Base-by-base conservation (phyloP, 2,888 invertebrate genomes). In the Sesia apiformis region DNA sequence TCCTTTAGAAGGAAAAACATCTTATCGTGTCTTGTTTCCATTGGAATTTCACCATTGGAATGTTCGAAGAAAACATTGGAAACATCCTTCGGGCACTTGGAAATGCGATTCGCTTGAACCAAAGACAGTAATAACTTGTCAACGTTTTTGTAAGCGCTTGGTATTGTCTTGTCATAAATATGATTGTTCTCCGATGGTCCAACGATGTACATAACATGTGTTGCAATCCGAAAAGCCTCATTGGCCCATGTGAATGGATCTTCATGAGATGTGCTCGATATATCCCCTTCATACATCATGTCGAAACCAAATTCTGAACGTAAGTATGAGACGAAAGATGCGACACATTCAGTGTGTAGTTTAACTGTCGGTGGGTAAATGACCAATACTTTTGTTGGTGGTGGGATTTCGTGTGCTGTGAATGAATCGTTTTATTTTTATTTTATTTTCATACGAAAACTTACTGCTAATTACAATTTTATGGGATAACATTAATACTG, bases 211-310 rank as follows among this genome's bases (percentile, higher is more conserved):
- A 88, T 63, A 0, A 87, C 60, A 43, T 88, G 84, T 0, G 84
- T 76, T 3, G 83, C 71, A 0, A 76, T 60, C 23, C 69, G 60
- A 62, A 84, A 79, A 0, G 85, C 79, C 40, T 85, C 84, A 3
- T 76, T 70, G 0, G 84, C 85, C 89, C 89, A 89, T 3, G 78
- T 66, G 65, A 72, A 81, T 0, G 89, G 89, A 56, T 89, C 85
- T 0, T 76, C 75, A 57, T 85, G 84, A 0, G 78, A 59, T 0
- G 86, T 83, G 8, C 57, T 51, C 0, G 77, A 66, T 5, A 88
- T 83, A 46, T 89, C 89, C 0, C 78, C 81, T 51, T 88, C 88
- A 57, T 71, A 84, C 75, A 83, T 75, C 1, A 89, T 63, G 8
- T 83, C 79, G 42, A 87, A 75, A 3, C 87, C 84, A 64, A 78